Evolutionary conservation across 2,888 invertebrate genomes (phyloP).

Genomic region (Cordilura impudica): DNA sequence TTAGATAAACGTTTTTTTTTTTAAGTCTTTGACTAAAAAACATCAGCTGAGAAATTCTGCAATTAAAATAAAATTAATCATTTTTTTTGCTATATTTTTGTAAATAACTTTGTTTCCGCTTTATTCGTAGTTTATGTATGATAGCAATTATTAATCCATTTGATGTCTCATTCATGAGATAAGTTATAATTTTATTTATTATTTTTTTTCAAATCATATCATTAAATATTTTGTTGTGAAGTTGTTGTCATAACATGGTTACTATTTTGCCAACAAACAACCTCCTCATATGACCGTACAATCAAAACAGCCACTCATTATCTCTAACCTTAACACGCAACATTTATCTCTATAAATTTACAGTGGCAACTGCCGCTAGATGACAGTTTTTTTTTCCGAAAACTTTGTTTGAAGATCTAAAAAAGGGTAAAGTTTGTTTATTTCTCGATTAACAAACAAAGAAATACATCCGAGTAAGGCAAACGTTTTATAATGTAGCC

Average conservation of each 20-base stretch:
- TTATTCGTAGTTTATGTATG: background rate
- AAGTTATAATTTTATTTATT: background rate
- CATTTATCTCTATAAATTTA: background rate
- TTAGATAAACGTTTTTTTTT: background rate
- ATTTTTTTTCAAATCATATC: background rate
- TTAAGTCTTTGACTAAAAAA: too few species aligned
- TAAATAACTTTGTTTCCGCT: background rate
- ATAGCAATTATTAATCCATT: constrained; percentile 59
- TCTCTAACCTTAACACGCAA: background rate
- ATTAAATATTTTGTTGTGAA: background rate
- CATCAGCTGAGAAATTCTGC: background rate
- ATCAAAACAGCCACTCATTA: background rate
- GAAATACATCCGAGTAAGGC: background rate
- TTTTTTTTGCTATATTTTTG: background rate
- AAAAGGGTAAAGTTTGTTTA: constrained; percentile 35
- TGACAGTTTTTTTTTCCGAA: background rate
- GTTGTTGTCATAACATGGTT: background rate
- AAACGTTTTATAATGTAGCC: background rate
- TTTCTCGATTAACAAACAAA: background rate
- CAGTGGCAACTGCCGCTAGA: background rate
- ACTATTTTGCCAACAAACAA: background rate
- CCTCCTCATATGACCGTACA: background rate
- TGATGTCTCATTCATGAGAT: constrained; percentile 38
- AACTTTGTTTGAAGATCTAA: background rate
- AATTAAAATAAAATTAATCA: background rate